Evolutionary conservation across 2,113 vertebrate genomes (phyloP).

Genomic region (Python bivittatus): DNA sequence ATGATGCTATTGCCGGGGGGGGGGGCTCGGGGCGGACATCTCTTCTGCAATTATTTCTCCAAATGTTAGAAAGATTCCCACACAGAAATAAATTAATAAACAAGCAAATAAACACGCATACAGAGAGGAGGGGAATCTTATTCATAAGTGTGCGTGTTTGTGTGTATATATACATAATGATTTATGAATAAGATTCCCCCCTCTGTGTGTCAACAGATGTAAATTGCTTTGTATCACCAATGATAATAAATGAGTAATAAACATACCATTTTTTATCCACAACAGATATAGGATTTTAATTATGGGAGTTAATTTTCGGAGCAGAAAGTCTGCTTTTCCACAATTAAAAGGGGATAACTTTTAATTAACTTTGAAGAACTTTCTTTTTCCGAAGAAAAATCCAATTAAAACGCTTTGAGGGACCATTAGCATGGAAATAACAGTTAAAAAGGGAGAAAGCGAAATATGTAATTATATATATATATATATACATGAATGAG

Average conservation of each 20-base stretch:
- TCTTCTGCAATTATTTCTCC: conserved; percentile 24
- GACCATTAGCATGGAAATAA: conserved; percentile 70
- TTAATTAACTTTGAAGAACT: conserved; percentile 83
- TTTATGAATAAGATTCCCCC: conserved; percentile 27
- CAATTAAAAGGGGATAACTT: conserved; percentile 74
- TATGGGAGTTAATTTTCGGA: conserved; percentile 78
- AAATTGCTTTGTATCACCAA: conserved; percentile 50
- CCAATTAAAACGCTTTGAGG: conserved; percentile 76
- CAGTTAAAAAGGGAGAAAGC: conserved; percentile 43
- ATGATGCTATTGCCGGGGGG: conserved; percentile 22
- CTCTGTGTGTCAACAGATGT: neutral
- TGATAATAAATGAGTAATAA: conserved; percentile 72
- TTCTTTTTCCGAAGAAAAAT: conserved; percentile 63
- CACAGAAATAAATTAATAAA: neutral
- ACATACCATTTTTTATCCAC: conserved; percentile 67
- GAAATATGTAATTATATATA: conserved; percentile 32
- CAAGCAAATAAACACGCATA: neutral
- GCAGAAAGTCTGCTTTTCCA: conserved; percentile 73
- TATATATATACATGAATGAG: conserved; percentile 36
- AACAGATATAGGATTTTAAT: conserved; percentile 77
- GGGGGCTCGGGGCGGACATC: neutral
- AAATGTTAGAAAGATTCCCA: neutral
- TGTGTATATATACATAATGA: neutral
- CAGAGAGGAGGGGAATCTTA: neutral
- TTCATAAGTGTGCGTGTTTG: neutral